Percentiles rank a stretch among this genome's conserved stretches.
Conservation (phyloP, 2,797 vertebrate genomes). For the Acanthornis magna region DNA sequence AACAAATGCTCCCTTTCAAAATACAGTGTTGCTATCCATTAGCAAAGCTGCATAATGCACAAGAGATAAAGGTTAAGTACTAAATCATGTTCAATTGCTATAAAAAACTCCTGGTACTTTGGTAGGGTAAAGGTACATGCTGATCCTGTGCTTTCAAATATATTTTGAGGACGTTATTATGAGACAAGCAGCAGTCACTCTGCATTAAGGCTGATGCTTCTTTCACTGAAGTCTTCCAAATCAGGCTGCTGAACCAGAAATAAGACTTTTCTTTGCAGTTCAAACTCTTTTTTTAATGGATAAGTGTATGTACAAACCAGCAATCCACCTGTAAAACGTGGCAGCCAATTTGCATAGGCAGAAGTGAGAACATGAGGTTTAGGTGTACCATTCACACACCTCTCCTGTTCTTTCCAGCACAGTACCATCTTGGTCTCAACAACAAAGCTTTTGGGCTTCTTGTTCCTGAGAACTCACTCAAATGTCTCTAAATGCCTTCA, state of each 20-base stretch:
- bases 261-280: neutral
- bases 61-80: conserved; percentile 9
- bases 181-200: neutral
- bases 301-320: neutral
- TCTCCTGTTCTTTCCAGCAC: neutral
- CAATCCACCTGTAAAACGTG: neutral
- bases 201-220: neutral
- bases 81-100: neutral
- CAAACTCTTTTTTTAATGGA: neutral
- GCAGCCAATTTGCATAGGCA: neutral
- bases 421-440: fast-evolving
- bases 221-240: neutral
- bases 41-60: neutral
- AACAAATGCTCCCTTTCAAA: conserved; percentile 4
- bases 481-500: neutral
- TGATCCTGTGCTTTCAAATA: neutral
- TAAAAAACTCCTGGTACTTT: neutral
- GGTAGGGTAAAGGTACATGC: neutral
- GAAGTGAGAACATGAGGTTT: neutral
- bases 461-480: neutral
- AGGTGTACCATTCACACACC: neutral
- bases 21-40: neutral
- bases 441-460: neutral
- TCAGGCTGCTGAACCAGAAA: neutral
- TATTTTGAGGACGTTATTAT: neutral